Conservation (phyloP, 2,797 vertebrate genomes). For the Ctenopoma multispine region DNA sequence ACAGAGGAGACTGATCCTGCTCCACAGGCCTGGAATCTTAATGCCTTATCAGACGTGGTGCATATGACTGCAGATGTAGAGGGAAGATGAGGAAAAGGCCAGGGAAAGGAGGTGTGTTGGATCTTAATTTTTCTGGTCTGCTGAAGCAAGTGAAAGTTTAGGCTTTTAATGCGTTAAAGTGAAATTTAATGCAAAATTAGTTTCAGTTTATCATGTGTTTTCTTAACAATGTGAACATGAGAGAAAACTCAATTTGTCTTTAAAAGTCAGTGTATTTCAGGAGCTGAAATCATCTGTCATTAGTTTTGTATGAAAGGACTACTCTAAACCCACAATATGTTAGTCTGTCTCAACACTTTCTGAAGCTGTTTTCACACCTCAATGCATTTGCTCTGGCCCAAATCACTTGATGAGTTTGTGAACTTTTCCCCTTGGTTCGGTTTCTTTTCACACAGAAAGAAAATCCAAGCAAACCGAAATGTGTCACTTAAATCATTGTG, state of each 20-base stretch:
- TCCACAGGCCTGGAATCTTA: conserved; percentile 67
- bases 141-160: not conserved
- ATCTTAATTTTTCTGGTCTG: not conserved
- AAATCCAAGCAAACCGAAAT: no score
- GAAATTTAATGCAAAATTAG: not conserved
- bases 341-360: no score
- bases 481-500: no score
- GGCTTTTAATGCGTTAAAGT: not conserved
- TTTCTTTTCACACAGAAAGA: no score
- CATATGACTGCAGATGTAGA: conserved; percentile 27
- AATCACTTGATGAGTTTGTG: no score
- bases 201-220: not conserved
- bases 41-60: conserved; percentile 54
- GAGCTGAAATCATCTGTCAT: not conserved
- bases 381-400: no score
- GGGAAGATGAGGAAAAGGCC: conserved; percentile 3
- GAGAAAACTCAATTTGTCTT: not conserved
- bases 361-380: no score
- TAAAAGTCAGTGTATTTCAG: not conserved
- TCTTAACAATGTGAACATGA: not conserved
- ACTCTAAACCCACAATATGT: not conserved
- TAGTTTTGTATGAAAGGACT: not conserved
- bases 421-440: no score
- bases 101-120: not conserved
- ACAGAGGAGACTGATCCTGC: conserved; percentile 55